Evolutionary conservation across 2,113 vertebrate species (phyloP).

Genomic region (Erpornis zantholeuca): DNA sequence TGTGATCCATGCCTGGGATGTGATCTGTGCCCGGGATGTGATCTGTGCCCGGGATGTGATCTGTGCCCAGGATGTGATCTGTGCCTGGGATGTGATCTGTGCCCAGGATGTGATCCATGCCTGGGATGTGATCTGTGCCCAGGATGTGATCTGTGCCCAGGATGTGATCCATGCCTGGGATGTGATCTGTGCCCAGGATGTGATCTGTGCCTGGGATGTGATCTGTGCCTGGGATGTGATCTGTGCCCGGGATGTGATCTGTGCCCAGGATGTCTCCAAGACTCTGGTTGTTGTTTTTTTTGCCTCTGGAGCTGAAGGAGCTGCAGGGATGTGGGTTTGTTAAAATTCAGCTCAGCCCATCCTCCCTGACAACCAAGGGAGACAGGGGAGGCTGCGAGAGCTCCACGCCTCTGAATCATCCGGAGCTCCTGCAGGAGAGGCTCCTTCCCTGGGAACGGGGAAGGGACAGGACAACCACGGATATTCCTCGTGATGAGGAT

Average conservation of each 20-base stretch:
- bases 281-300: not conserved
- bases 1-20: no score
- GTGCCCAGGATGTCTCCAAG: not conserved
- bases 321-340: slow-evolving; percentile 1
- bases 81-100: no score
- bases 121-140: no score
- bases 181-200: no score
- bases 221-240: no score
- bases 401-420: not conserved
- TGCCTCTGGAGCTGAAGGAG: not conserved
- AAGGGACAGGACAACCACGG: not conserved
- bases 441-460: not conserved
- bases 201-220: no score
- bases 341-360: slow-evolving; percentile 39
- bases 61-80: no score
- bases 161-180: no score
- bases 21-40: no score
- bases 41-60: no score
- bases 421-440: not conserved
- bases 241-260: not conserved
- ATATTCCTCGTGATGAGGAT: accelerated
- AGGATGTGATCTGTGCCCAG: no score
- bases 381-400: not conserved
- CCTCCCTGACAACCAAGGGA: not conserved
- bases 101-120: no score